These are phyloP conservation scores for Conus canariensis DNA, from an alignment of 2,888 invertebrate genomes.

Conservation along the genomic window DNA sequence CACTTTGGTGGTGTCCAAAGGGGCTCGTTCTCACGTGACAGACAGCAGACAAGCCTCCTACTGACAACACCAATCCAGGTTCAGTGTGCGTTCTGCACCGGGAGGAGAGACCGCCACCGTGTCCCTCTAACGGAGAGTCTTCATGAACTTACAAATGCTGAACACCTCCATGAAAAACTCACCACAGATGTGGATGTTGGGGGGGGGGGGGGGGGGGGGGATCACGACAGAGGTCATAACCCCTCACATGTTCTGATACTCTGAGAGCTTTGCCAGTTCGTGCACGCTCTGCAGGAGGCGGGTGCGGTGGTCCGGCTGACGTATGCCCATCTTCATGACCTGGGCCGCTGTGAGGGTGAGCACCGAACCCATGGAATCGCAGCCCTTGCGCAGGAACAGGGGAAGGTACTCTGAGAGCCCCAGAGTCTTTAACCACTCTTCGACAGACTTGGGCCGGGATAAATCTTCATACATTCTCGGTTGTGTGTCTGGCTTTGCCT, in stretches of 20 bases:
- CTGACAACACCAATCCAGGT: too few relatives aligned
- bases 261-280: constrained; percentile 50
- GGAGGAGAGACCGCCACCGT: too few relatives aligned
- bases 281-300: constrained; percentile 63
- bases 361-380: constrained; percentile 66
- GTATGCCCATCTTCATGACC: constrained; percentile 65
- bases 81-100: too few relatives aligned
- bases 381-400: constrained; percentile 70
- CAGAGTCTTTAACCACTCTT: constrained; percentile 72
- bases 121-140: too few relatives aligned
- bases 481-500: constrained; percentile 24
- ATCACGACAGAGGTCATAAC: too few relatives aligned
- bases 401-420: constrained; percentile 69
- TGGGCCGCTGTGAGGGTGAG: constrained; percentile 60
- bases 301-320: constrained; percentile 60
- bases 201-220: too few relatives aligned
- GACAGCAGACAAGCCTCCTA: too few relatives aligned
- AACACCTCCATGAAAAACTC: too few relatives aligned
- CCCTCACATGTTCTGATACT: constrained; percentile 28
- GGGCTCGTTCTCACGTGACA: too few relatives aligned
- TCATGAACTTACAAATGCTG: too few relatives aligned
- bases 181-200: too few relatives aligned
- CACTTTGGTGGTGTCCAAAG: too few relatives aligned
- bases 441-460: constrained; percentile 60
- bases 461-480: constrained; percentile 57